phyloP scores from a whole-genome alignment of 2,113 vertebrate species.

The Pelmatolapia mariae region DNA sequence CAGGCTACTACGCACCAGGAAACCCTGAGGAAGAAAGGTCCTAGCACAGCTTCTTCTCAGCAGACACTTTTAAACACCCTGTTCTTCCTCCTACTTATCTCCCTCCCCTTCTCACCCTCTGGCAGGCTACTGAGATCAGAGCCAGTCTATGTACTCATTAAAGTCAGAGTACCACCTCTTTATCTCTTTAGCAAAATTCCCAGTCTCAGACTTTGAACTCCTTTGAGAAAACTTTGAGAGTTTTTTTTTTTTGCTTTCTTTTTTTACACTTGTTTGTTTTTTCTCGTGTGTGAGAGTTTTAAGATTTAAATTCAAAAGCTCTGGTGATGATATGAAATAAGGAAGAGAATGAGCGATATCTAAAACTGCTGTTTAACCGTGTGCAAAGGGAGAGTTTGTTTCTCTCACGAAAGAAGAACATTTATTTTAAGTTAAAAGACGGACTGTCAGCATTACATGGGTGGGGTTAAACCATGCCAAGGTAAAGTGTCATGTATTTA shows the following conservation, averaged over 20 bases:
- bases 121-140: conserved; percentile 21
- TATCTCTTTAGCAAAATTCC: conserved; percentile 19
- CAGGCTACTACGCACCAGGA: conserved; percentile 83
- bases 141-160: conserved; percentile 39
- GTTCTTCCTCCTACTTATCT: not conserved
- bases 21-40: conserved; percentile 80
- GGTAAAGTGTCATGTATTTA: conserved; percentile 60
- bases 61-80: conserved; percentile 17
- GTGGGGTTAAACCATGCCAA: conserved; percentile 24
- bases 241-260: not conserved
- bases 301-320: not conserved
- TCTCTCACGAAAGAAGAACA: not conserved
- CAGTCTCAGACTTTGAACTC: conserved; percentile 20
- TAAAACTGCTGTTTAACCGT: not conserved
- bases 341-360: not conserved
- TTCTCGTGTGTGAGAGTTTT: not conserved
- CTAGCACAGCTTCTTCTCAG: conserved; percentile 71
- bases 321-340: not conserved
- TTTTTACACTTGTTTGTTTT: not conserved
- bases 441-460: not conserved
- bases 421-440: not conserved
- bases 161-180: conserved; percentile 31
- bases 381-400: not conserved
- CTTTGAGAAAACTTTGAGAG: not conserved
- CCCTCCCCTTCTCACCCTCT: conserved; percentile 20